Evolutionary conservation across 2,888 invertebrate genomes (phyloP), one percentile per base, ranked within the genome.

Genomic region (Xestoiulus laeticollis): DNA sequence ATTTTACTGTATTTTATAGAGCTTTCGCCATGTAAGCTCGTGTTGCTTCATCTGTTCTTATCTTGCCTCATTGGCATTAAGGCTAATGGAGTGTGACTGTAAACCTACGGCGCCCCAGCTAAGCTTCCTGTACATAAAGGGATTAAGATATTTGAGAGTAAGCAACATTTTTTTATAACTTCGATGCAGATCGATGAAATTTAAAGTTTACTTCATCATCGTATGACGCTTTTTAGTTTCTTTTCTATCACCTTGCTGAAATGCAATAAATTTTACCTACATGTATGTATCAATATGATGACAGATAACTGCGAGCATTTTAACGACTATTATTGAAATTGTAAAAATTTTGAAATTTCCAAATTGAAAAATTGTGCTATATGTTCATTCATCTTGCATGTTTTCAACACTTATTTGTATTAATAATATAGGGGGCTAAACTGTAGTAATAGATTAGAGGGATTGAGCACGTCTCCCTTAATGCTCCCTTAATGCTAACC

Each of bases 111-210:
- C 22, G 26, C 26, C 22, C 10, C 68, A 68, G 5, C 68, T 68
- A 68, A 68, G 68, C 68, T 68, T 68, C 68, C 68, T 68, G 68
- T 68, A 68, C 68, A 26, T 68, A 68, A 68, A 26, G 68, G 68
- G 68, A 68, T 68, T 68, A 68, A 68, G 68, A 26, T 68, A 68
- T 68, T 68, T 68, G 68, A 68, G 26, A 68, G 68, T 68, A 68
- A 68, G 68, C 68, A 68, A 68, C 68, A 68, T 68, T 68, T 68
- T 53, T 48, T 68, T 26, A 4, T 26, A n/a, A 19, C 53, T 68
- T 68, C 68, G 22, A 68, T 68, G 19, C 68, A 68, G 68, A 68
- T 68, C 68, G 26, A 68, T 68, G 26, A 68, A 26, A 68, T 68
- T 68, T 68, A 68, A 22, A 26, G 22, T 44, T 44, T 44, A 44